phyloP scores from a whole-genome alignment of 2,797 vertebrate genomes.

The Lithobates pipiens region DNA sequence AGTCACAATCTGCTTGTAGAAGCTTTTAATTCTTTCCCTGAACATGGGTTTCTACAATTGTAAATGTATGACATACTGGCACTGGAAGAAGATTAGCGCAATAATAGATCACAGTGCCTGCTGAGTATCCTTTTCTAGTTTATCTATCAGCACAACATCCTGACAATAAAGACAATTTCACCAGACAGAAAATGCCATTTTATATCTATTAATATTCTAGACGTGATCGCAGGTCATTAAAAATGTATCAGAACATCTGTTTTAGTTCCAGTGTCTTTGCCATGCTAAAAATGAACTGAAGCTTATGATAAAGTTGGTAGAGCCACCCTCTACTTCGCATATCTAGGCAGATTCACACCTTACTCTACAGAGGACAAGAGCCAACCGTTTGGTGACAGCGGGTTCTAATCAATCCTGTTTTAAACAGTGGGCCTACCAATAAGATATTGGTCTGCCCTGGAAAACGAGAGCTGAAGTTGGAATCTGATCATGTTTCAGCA shows the following conservation, averaged over 20 bases:
- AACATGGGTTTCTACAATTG: too few relatives aligned
- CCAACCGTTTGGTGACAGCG: too few relatives aligned
- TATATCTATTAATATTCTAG: not conserved
- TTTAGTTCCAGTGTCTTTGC: not conserved
- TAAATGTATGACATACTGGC: not conserved
- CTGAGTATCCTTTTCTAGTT: not conserved
- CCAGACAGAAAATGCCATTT: not conserved
- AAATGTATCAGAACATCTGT: slow-evolving; percentile 24
- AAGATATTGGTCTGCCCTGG: too few relatives aligned
- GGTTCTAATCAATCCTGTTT: too few relatives aligned
- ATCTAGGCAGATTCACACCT: not conserved
- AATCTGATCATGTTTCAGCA: too few relatives aligned
- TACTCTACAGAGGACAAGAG: not conserved
- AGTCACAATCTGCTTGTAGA: too few relatives aligned
- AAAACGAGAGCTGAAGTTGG: too few relatives aligned
- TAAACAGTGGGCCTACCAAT: too few relatives aligned
- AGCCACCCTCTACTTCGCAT: not conserved
- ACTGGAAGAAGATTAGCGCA: not conserved
- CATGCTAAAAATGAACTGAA: slow-evolving; percentile 1
- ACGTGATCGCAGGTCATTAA: not conserved
- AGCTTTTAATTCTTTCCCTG: too few relatives aligned
- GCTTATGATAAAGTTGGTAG: too few relatives aligned
- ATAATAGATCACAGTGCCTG: not conserved
- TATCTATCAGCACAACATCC: not conserved
- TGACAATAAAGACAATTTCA: not conserved